A percentile compares a stretch with the other conserved stretches of the same genome.
These are phyloP conservation scores for Euclidia mi DNA, from an alignment of 2,888 invertebrate species.

Conservation along the genomic window DNA sequence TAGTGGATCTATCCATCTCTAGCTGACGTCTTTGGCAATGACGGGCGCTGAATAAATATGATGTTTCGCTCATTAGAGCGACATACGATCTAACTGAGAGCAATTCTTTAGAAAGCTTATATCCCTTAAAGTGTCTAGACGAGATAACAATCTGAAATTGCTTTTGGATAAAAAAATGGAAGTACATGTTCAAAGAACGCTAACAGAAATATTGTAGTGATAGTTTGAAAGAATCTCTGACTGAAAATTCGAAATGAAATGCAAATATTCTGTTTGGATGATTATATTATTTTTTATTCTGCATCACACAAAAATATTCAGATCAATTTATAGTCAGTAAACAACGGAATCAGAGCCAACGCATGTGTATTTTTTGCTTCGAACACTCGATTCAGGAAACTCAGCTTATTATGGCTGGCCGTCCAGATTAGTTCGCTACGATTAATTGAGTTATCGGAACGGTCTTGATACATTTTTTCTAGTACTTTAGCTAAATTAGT, in stretches of 20 bases:
- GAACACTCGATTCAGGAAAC: slow-evolving; percentile 16
- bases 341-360: slow-evolving; percentile 41
- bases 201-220: no score
- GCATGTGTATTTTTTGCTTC: slow-evolving; percentile 41
- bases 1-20: slow-evolving; percentile 32
- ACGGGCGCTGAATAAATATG: slow-evolving; percentile 3
- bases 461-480: neutral
- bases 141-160: no score
- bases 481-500: neutral
- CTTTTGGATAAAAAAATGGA: no score
- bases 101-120: no score
- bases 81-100: neutral
- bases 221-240: no score
- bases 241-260: no score
- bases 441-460: neutral
- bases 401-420: neutral
- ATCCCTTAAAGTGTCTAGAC: no score
- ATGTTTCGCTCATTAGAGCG: neutral
- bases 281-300: no score
- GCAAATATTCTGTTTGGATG: no score
- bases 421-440: neutral
- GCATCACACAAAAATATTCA: no score
- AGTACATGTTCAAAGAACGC: no score
- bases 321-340: no score
- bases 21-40: neutral